Evolutionary conservation across 2,113 vertebrate genomes (phyloP).

Genomic region (Edolisoma coerulescens): DNA sequence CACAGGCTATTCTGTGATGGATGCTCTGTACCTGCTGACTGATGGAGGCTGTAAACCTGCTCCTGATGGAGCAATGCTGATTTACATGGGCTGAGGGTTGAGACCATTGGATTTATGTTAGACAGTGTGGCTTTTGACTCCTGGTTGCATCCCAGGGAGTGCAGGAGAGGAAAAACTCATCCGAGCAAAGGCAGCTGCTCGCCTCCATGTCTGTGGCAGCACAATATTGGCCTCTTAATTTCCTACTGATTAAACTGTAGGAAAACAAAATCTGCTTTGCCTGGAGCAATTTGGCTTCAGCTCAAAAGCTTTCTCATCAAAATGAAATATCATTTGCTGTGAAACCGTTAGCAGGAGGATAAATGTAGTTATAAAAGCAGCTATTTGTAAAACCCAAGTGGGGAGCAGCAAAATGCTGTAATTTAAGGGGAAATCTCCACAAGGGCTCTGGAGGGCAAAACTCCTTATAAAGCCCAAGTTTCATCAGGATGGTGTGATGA

Average conservation of each 20-base stretch:
- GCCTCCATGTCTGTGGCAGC: slow-evolving; percentile 38
- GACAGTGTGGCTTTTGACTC: neutral
- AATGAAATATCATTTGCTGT: slow-evolving; percentile 61
- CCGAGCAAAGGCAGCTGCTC: slow-evolving; percentile 17
- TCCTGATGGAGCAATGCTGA: rapidly evolving
- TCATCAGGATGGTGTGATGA: neutral
- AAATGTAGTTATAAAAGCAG: slow-evolving; percentile 11
- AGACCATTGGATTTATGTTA: neutral
- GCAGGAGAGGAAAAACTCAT: neutral
- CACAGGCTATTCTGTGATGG: neutral
- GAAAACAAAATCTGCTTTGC: slow-evolving; percentile 72
- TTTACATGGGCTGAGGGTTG: neutral
- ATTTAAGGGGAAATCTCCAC: neutral
- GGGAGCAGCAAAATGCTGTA: neutral
- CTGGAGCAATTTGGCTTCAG: slow-evolving; percentile 55
- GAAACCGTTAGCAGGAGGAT: slow-evolving; percentile 46
- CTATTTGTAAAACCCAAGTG: slow-evolving; percentile 22
- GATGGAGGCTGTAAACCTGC: neutral
- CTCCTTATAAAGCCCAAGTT: neutral
- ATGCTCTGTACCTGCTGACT: neutral
- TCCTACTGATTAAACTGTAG: slow-evolving; percentile 65
- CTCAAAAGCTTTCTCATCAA: slow-evolving; percentile 65
- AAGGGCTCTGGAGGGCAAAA: neutral
- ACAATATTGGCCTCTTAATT: slow-evolving; percentile 58
- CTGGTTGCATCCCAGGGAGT: neutral